phyloP scores from a whole-genome alignment of 2,888 invertebrate genomes.

The Cosmopolites sordidus region DNA sequence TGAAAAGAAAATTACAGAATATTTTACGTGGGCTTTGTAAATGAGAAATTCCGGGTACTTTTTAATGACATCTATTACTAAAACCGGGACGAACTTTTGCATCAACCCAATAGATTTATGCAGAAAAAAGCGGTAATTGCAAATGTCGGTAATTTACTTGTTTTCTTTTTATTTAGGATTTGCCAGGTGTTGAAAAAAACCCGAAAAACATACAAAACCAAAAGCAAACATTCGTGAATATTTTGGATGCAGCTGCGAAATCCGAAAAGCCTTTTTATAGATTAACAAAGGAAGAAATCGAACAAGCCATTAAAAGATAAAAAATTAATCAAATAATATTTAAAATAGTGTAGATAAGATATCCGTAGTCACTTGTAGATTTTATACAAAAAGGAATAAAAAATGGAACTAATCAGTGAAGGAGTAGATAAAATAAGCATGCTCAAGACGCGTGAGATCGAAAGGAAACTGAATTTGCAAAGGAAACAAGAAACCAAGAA shows the following conservation, averaged over 20 bases:
- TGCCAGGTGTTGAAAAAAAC: conserved; percentile 36
- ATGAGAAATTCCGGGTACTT: too few species aligned
- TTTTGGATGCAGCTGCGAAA: conserved; percentile 52
- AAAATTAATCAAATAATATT: conserved; percentile 35
- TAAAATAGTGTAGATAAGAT: conserved; percentile 39
- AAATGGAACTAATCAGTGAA: conserved; percentile 37
- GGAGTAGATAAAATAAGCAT: conserved; percentile 49
- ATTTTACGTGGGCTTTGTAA: too few species aligned
- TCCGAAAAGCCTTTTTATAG: conserved; percentile 49
- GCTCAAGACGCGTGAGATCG: conserved; percentile 56
- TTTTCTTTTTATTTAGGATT: conserved; percentile 43
- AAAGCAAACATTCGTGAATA: conserved; percentile 43
- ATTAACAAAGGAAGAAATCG: conserved; percentile 51
- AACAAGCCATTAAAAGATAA: conserved; percentile 43
- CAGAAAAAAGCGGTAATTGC: too few species aligned
- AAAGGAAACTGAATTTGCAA: conserved; percentile 61
- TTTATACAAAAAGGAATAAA: conserved; percentile 12
- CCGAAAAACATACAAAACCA: conserved; percentile 35
- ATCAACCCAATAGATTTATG: too few species aligned
- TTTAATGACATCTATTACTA: too few species aligned
- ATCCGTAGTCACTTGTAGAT: conserved; percentile 16
- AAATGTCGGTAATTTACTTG: too few species aligned
- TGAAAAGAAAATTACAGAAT: too few species aligned
- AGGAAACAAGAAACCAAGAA: conserved; percentile 62
- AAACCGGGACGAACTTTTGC: too few species aligned